A percentile compares a stretch with the other conserved stretches of the same genome.
Evolutionary conservation across 2,797 vertebrate species (phyloP).

Genomic region (Scyliorhinus canicula): DNA sequence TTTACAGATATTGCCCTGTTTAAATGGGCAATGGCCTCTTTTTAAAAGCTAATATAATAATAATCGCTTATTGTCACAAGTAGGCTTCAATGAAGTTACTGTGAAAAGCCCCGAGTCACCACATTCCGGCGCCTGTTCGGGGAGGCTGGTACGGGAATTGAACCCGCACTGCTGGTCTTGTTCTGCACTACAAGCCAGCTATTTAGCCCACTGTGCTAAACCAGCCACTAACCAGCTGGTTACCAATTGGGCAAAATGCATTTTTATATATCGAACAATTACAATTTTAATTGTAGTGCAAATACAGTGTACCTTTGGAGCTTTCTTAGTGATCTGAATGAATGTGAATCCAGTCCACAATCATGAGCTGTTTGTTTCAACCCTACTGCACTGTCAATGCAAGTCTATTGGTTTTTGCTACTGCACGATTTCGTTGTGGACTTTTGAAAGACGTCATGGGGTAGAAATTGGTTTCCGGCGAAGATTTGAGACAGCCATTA

Average conservation of each 20-base stretch:
- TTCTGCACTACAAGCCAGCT: no score
- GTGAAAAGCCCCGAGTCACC: no score
- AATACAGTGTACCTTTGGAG: neutral
- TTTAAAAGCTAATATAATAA: no score
- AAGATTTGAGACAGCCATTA: neutral
- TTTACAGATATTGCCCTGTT: neutral
- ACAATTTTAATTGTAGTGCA: constrained; percentile 3
- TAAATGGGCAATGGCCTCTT: neutral
- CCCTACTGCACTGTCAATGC: neutral
- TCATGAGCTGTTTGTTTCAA: neutral
- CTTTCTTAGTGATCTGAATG: constrained; percentile 11
- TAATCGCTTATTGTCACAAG: no score
- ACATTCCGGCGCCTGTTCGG: no score
- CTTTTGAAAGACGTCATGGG: neutral
- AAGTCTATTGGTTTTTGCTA: neutral
- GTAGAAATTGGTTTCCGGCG: neutral
- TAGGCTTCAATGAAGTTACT: no score
- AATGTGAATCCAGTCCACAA: neutral
- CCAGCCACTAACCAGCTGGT: no score
- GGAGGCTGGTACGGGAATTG: no score
- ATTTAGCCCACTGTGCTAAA: no score
- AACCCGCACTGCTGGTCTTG: no score
- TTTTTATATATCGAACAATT: constrained; percentile 11
- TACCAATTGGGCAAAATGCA: neutral
- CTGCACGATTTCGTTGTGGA: neutral